Evolutionary conservation across 1,140 invertebrate species (phyloP), one percentile per base, ranked within the genome.

Genomic region (Drosophila sturtevanti): DNA sequence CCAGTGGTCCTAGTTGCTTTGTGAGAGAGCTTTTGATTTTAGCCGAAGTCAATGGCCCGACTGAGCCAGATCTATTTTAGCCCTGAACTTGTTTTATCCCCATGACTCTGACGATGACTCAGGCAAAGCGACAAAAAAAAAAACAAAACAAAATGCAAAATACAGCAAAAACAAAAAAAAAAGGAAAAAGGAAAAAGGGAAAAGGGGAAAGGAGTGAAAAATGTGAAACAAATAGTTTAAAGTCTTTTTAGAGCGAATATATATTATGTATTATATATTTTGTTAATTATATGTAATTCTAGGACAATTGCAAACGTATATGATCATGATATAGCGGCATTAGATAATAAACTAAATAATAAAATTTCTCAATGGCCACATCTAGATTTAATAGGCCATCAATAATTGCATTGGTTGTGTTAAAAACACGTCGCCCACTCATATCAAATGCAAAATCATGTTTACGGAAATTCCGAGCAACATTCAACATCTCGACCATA

Each of bases 291-390:
- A 31, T 6, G 6, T 6, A 31, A 31, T 31, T 9, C 24, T 44
- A 62, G 24, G 7, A 38, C 38, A 14, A 27, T 6, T 64, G 55
- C 35, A 74, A 16, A 5, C 67, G 67, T 4, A 70, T 61, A 48
- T 74, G 61, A 10, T 74, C 71, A 38, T 58, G 44, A 37, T 65
- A 74, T 4, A 69, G 56, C 5, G 71, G 71, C 67, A 74, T 35
- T 14, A 74, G 37, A 4, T 74, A 14, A 48, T 38, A 70, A 4
- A 70, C 56, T 22, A 74, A 21, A 37, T 74, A 64, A 21, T 74
- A 27, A n/a, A 48, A 74, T 10, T 64, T 70, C 48, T 70, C 71
- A 51, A 74, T 70, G 4, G 37, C 60, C 4, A 55, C 56, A 0
- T 18, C 67, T 37, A 74, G 16, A 9, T 35, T 35, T 0, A 74